These are phyloP conservation scores for Clarias gariepinus DNA, from an alignment of 2,113 vertebrate species.

Conservation along the genomic window DNA sequence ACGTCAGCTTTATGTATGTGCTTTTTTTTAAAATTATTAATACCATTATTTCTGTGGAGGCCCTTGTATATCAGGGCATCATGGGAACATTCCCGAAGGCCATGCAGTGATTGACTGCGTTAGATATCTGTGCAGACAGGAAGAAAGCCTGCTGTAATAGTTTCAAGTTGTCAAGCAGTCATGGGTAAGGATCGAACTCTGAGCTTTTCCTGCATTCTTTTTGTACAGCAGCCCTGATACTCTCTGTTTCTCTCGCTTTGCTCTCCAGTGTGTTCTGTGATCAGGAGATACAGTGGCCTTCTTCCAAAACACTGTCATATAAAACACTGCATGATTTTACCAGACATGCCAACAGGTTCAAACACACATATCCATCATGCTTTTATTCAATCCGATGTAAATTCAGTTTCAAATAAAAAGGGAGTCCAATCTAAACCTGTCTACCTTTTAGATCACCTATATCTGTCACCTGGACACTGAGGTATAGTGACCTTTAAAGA, in stretches of 20 bases:
- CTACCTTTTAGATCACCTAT: background rate
- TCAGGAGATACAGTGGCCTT: background rate
- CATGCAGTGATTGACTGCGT: constrained; percentile 48
- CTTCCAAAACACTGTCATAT: background rate
- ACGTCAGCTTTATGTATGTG: constrained; percentile 16
- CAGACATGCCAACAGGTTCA: background rate
- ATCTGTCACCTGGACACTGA: background rate
- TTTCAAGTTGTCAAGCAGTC: constrained; percentile 48
- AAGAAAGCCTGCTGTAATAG: constrained; percentile 46
- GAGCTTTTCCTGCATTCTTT: constrained; percentile 1
- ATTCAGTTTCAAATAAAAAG: background rate
- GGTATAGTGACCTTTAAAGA: background rate
- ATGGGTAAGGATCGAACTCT: background rate
- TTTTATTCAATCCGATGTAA: background rate
- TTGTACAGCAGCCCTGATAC: background rate
- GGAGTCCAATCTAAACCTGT: no score
- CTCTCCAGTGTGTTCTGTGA: background rate
- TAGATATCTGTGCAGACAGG: constrained; percentile 48
- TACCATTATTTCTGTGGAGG: background rate
- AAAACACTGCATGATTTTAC: background rate
- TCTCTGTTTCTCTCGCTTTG: background rate
- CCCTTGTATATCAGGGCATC: constrained; percentile 21
- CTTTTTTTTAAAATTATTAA: background rate
- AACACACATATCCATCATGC: background rate
- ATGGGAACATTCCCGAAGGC: constrained; percentile 39